phyloP scores from a whole-genome alignment of 1,140 invertebrate species.

The Zelostemma sp. region DNA sequence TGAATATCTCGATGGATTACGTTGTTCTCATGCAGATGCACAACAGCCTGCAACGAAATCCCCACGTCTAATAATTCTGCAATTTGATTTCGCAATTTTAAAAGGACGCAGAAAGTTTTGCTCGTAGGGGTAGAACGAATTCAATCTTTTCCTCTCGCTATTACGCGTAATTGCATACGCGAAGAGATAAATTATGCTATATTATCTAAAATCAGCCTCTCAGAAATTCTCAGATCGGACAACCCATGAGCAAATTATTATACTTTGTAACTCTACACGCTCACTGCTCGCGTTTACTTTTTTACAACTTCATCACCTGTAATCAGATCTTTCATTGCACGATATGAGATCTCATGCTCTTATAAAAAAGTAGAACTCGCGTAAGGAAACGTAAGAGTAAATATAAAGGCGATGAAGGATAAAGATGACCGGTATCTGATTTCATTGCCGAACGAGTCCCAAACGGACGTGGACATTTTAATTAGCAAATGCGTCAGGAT shows the following conservation, averaged over 20 bases:
- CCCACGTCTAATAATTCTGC: too few relatives aligned
- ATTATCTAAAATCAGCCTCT: not conserved
- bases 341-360: not conserved
- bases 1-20: conserved; percentile 90
- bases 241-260: not conserved
- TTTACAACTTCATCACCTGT: not conserved
- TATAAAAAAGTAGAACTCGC: not conserved
- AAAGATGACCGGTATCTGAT: not conserved
- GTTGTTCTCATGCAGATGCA: conserved; percentile 86
- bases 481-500: not conserved
- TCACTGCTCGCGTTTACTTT: not conserved
- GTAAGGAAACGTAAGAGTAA: not conserved
- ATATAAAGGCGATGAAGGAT: not conserved
- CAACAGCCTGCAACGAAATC: conserved; percentile 73
- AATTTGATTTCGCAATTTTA: not conserved
- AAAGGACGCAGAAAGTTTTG: too few relatives aligned
- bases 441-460: not conserved
- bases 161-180: not conserved
- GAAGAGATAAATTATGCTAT: not conserved
- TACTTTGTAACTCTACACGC: not conserved
- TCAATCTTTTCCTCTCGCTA: too few relatives aligned
- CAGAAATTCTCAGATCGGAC: not conserved
- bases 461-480: not conserved
- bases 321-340: conserved; percentile 1
- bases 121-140: not conserved